Base-by-base conservation (phyloP, 2,797 vertebrate genomes). In the Anabas testudineus region DNA sequence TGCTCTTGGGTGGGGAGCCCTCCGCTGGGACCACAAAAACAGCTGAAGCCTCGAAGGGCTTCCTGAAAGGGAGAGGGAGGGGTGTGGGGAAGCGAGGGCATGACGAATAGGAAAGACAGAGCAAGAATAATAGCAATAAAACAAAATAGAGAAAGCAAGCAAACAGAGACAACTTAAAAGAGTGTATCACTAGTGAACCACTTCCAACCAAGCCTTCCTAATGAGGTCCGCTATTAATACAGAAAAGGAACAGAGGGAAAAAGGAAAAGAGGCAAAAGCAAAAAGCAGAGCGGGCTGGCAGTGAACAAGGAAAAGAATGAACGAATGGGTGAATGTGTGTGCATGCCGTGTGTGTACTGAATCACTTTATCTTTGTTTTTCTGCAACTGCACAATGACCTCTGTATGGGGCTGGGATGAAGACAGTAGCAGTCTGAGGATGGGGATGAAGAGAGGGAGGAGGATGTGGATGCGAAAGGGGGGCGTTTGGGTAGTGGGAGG, bases 121-220 rank as follows among this genome's bases (percentile, higher is more conserved):
- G 65, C 18, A 66, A 73, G 74, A 90, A 90, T 78, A 87, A 88
- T 76, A 62, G 83, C 76, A 82, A 87, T 87, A 87, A 85, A 84
- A 86, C 78, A 70, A 89, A 85, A 84, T 74, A 46, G 75, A 82
- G 68, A 85, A 74, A 76, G 73, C 72, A 84, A 80, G 86, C 80
- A 83, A 90, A 83, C 67, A 68, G 74, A 81, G 60, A 87, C 70
- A 88, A 66, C 84, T 71, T 83, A 74, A 85, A 88, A 82, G 78
- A 86, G 90, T 92, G 93, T 95, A 95, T 95, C 91, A 82, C 81
- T 93, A 88, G 91, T 94, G 95, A 95, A 95, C 92, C 91, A 94
- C 94, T 85, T 90, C 89, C 46, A 88, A 93, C 94, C 93, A 95
- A 93, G 83, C 82, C 82, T 92, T 87, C 89, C 78, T 96, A 97